These are phyloP conservation scores for Coleophora flavipennella DNA, from an alignment of 2,888 invertebrate species.

Conservation along the genomic window DNA sequence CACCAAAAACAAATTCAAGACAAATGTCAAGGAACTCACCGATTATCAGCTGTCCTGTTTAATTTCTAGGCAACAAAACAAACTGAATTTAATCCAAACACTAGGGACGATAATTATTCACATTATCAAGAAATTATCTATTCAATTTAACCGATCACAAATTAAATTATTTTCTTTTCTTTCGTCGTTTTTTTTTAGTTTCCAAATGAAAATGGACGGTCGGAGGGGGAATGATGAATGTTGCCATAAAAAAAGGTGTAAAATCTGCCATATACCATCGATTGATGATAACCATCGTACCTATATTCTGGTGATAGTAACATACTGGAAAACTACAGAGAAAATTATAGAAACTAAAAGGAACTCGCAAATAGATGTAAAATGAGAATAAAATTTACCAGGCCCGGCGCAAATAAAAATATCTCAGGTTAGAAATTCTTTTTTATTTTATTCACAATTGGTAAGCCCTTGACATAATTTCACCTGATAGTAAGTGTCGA, in stretches of 20 bases:
- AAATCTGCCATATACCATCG: no score
- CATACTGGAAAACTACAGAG: no score
- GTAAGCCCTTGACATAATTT: no score
- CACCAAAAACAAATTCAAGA: slow-evolving; percentile 55
- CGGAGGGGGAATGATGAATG: slow-evolving; percentile 16
- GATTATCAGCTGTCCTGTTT: slow-evolving; percentile 30
- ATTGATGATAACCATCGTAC: no score
- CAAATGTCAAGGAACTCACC: slow-evolving; percentile 60
- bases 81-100: slow-evolving; percentile 28
- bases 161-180: slow-evolving; percentile 43
- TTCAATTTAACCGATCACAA: slow-evolving; percentile 43
- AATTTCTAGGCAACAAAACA: slow-evolving; percentile 24
- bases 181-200: slow-evolving; percentile 62
- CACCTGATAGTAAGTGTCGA: no score
- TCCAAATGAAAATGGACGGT: slow-evolving; percentile 62
- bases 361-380: no score
- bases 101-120: slow-evolving; percentile 39
- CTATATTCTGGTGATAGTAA: no score
- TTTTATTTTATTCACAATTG: no score
- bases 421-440: no score
- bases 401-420: no score
- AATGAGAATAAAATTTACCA: no score
- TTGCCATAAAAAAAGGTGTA: slow-evolving; percentile 22
- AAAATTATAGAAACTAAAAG: no score
- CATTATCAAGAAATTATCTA: slow-evolving; percentile 45